These are phyloP conservation scores for Allacma fusca DNA, from an alignment of 2,888 invertebrate species.

Conservation along the genomic window DNA sequence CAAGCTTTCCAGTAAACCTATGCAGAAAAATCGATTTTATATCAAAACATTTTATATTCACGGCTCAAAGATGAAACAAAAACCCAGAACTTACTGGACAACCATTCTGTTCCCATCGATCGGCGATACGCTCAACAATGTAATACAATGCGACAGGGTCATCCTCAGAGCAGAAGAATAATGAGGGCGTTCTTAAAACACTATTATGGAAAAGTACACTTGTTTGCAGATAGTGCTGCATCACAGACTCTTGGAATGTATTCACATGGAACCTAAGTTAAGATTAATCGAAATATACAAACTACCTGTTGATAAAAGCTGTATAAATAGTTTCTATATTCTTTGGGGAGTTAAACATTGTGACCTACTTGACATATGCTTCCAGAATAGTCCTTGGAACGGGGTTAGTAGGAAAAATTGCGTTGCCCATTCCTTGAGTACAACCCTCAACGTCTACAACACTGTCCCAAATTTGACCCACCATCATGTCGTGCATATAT, in stretches of 20 bases:
- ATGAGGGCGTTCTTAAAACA: slow-evolving; percentile 76
- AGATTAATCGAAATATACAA: not conserved
- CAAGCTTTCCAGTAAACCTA: slow-evolving; percentile 76
- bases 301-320: no score
- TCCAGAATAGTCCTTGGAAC: slow-evolving; percentile 65
- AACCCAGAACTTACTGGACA: slow-evolving; percentile 82
- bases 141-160: slow-evolving; percentile 80
- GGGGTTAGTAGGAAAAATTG: slow-evolving; percentile 67
- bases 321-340: no score
- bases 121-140: slow-evolving; percentile 76
- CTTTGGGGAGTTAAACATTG: no score
- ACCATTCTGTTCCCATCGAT: slow-evolving; percentile 79
- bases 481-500: slow-evolving; percentile 65
- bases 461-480: slow-evolving; percentile 89
- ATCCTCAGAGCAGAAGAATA: slow-evolving; percentile 74
- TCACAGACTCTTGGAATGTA: slow-evolving; percentile 82
- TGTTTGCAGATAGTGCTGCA: slow-evolving; percentile 82
- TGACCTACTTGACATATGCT: slow-evolving; percentile 67
- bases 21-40: no score
- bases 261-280: slow-evolving; percentile 79
- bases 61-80: no score
- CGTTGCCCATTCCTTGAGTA: slow-evolving; percentile 67
- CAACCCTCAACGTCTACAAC: slow-evolving; percentile 67
- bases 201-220: slow-evolving; percentile 84
- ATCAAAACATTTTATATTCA: no score